phyloP scores from a whole-genome alignment of 2,797 vertebrate species.

The Clarias pachynema region DNA sequence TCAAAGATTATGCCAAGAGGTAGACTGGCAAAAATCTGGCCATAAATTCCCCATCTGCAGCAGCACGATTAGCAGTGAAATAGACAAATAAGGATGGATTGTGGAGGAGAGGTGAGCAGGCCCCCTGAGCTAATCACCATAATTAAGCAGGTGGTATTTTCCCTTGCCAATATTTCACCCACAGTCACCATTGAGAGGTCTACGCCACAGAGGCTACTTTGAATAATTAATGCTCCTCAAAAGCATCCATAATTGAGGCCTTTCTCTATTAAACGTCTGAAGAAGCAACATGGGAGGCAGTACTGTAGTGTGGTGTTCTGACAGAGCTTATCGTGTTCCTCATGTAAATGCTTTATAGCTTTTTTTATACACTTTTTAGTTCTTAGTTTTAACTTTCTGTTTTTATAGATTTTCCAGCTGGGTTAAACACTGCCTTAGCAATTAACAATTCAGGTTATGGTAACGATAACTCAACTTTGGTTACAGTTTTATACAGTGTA shows the following conservation, averaged over 20 bases:
- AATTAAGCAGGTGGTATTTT: slow-evolving; percentile 64
- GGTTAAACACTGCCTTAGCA: neutral
- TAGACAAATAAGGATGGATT: slow-evolving; percentile 58
- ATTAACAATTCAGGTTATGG: slow-evolving; percentile 17
- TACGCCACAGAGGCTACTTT: slow-evolving; percentile 66
- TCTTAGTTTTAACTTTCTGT: neutral
- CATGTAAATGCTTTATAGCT: slow-evolving; percentile 51
- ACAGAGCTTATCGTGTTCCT: slow-evolving; percentile 47
- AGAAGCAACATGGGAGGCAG: slow-evolving; percentile 58
- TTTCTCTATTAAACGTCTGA: slow-evolving; percentile 72
- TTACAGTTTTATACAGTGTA: neutral
- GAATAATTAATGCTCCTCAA: slow-evolving; percentile 68
- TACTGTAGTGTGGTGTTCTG: slow-evolving; percentile 42
- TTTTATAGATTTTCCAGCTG: neutral
- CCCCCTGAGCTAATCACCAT: slow-evolving; percentile 61
- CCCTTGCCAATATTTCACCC: slow-evolving; percentile 59
- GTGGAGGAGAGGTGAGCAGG: slow-evolving; percentile 46
- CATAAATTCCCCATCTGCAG: slow-evolving; percentile 49
- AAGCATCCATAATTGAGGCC: slow-evolving; percentile 71
- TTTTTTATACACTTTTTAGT: slow-evolving; percentile 9
- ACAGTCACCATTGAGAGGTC: slow-evolving; percentile 64
- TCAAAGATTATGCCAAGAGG: slow-evolving; percentile 32
- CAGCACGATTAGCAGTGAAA: slow-evolving; percentile 52
- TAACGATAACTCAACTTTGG: neutral
- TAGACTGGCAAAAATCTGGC: slow-evolving; percentile 46